Evolutionary conservation across 2,797 vertebrate genomes (phyloP), one percentile per base, ranked within the genome.

Genomic region (Phataginus tricuspis): DNA sequence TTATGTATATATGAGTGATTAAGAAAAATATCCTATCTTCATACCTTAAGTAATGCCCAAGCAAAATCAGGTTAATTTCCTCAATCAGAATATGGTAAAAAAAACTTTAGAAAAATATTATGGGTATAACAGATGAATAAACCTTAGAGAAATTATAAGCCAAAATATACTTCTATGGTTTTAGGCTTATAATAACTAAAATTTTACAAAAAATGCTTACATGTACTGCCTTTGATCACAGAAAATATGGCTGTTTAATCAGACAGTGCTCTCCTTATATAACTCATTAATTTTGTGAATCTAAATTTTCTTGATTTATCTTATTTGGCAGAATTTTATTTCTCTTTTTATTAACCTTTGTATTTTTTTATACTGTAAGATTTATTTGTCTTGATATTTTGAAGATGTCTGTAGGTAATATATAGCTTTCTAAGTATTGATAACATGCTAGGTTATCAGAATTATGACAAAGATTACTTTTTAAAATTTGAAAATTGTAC

Each of bases 331-430:
- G 45, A 69, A n/a, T 78, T 92, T 90, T 59, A 66, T 85, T 87
- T 63, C 9, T 72, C 23, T 9, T 51, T 86, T 91, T 88, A 37
- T 78, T 91, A 25, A 21, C 55, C 14, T 63, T 90, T 86, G 51
- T 63, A 21, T 53, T 82, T 96, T 45, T 90, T 82, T 59, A 49
- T 10, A 78, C 11, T 94, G 16, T 2, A 39, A 21, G 21, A 49
- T 83, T 87, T 82, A 77, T 25, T 84, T 94, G 77, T 84, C 55
- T 87, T 84, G n/a, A 37, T 87, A 72, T 74, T 89, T 94, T 89
- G 51, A 39, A 79, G 45, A 57, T 88, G 4, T 82, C 69, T 83
- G 42, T 84, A 87, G 72, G 42, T 77, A 91, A 77, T 37, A 42
- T 78, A 39, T 51, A 37, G 34, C 71, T 91, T 85, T 57, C 59